phyloP scores from a whole-genome alignment of 92 coral and sea anemone genomes.

The Actinostola sp. region DNA sequence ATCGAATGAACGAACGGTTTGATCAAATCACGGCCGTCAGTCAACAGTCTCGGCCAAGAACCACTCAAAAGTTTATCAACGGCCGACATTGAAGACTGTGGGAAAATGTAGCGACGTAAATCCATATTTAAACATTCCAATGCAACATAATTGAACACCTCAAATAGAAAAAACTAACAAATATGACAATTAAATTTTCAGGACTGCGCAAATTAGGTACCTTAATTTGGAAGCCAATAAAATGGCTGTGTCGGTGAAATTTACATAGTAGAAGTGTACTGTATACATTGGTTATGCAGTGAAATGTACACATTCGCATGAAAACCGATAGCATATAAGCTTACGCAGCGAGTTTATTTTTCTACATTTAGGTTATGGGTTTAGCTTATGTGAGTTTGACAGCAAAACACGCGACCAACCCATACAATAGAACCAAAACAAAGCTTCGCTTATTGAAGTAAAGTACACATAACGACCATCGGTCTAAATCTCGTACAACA shows the following conservation, averaged over 20 bases:
- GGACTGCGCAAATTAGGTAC: neutral
- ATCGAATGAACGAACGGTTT: neutral
- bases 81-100: neutral
- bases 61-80: neutral
- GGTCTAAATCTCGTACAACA: constrained; percentile 1
- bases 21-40: constrained; percentile 9
- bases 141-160: neutral
- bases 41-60: neutral
- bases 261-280: no score
- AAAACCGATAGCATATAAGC: no score
- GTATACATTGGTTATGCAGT: no score
- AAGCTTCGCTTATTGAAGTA: no score
- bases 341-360: no score
- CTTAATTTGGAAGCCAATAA: no score
- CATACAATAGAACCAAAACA: no score
- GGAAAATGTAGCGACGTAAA: neutral
- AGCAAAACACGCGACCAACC: no score
- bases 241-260: no score
- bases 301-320: no score
- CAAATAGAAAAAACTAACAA: constrained; percentile 8
- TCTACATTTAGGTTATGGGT: no score
- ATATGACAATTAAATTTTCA: neutral
- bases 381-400: no score
- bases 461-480: neutral
- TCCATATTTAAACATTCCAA: constrained; percentile 2